Percentiles rank a stretch among this genome's conserved stretches.
phyloP scores from a whole-genome alignment of 2,797 vertebrate genomes.

The Oophaga sylvatica region DNA sequence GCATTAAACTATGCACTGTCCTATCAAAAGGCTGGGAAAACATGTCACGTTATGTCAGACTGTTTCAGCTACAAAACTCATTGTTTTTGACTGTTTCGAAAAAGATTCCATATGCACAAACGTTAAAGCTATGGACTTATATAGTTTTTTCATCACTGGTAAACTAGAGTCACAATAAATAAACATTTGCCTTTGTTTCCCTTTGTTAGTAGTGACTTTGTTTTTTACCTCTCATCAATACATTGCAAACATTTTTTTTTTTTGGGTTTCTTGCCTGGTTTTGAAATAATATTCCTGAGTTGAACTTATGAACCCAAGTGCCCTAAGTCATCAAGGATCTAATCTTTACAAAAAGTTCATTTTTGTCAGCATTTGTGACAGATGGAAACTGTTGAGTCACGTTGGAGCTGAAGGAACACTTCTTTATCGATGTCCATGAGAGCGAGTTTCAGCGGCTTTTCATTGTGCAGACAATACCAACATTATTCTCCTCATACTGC shows the following conservation, averaged over 20 bases:
- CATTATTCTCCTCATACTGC: not conserved
- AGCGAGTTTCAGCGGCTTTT: not conserved
- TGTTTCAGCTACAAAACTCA: too few species aligned
- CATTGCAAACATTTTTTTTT: not conserved
- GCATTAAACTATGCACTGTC: too few species aligned
- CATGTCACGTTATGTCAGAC: too few species aligned
- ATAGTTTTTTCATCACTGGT: too few species aligned
- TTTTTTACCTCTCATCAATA: not conserved
- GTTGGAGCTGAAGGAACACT: not conserved
- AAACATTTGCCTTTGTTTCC: not conserved
- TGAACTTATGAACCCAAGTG: not conserved
- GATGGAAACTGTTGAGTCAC: slow-evolving; percentile 27
- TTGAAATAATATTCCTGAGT: not conserved
- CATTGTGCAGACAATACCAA: not conserved
- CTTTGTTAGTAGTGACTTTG: not conserved
- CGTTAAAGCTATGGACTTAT: too few species aligned
- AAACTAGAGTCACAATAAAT: not conserved
- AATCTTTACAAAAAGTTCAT: slow-evolving; percentile 14
- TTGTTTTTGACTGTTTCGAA: too few species aligned
- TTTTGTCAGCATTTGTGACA: slow-evolving; percentile 26
- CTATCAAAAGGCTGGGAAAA: too few species aligned
- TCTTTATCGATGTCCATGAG: not conserved
- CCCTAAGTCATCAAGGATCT: slow-evolving; percentile 10
- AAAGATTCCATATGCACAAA: not conserved
- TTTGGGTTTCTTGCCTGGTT: slow-evolving; percentile 5